A percentile compares a stretch with the other conserved stretches of the same genome.
phyloP scores from a whole-genome alignment of 2,113 vertebrate species.

The Sapajus apella region DNA sequence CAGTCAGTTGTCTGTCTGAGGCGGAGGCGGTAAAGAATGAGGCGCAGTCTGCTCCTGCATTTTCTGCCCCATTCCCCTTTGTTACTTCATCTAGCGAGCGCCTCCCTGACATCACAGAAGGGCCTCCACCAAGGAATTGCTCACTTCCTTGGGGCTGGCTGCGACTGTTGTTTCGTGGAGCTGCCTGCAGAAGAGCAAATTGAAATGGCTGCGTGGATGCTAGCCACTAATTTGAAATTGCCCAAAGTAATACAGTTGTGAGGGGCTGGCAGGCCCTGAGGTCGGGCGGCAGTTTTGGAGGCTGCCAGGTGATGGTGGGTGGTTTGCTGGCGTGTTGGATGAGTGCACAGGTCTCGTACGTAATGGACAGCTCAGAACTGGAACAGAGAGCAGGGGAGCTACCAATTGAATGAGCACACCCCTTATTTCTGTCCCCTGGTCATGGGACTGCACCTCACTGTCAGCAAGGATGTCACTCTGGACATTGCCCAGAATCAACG shows the following conservation, averaged over 20 bases:
- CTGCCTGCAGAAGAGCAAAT: background rate
- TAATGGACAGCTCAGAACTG: background rate
- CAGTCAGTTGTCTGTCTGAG: accelerated
- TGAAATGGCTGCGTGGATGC: background rate
- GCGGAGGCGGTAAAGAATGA: accelerated
- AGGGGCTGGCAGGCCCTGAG: background rate
- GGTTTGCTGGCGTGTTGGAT: accelerated
- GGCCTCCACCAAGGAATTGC: background rate
- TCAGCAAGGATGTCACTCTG: too few relatives aligned
- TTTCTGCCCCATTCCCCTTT: conserved; percentile 5
- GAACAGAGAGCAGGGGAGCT: background rate
- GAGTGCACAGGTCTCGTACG: accelerated
- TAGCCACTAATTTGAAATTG: background rate
- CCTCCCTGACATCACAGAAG: background rate
- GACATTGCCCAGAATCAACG: background rate
- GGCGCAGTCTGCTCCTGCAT: background rate
- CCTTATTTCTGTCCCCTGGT: background rate
- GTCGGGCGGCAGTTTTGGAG: accelerated
- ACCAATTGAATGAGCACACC: accelerated
- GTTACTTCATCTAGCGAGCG: background rate
- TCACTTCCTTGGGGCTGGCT: background rate
- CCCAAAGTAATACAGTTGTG: background rate
- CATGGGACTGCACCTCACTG: background rate
- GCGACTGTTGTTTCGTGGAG: accelerated
- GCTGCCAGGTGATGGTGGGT: background rate